A percentile compares a stretch with the other conserved stretches of the same genome.
Conservation (phyloP, 2,113 vertebrate species). For the Festucalex cinctus region DNA sequence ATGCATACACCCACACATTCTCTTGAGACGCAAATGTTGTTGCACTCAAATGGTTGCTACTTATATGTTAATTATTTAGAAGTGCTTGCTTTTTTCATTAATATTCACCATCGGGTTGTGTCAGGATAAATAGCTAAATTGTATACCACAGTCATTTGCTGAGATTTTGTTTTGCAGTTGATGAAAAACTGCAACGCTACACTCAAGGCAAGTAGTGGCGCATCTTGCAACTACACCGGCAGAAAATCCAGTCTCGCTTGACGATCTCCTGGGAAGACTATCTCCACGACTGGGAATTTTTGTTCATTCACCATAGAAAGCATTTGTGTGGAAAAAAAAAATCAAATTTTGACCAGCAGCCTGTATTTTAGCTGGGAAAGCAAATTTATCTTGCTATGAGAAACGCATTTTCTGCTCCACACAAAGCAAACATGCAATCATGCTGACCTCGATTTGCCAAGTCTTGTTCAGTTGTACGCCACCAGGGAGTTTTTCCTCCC, state of each 20-base stretch:
- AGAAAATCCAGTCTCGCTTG: background rate
- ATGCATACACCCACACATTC: background rate
- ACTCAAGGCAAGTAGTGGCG: background rate
- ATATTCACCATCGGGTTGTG: background rate
- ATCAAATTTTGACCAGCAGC: background rate
- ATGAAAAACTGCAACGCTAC: constrained; percentile 1
- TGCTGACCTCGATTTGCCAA: background rate
- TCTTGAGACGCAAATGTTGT: background rate
- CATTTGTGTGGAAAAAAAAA: background rate
- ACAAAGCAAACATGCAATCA: background rate
- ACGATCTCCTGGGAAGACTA: background rate
- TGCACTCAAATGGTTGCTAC: background rate
- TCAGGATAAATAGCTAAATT: constrained; percentile 5
- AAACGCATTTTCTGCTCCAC: constrained; percentile 11
- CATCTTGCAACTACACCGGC: background rate
- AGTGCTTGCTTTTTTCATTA: constrained; percentile 1
- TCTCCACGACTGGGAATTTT: background rate
- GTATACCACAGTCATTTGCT: constrained; percentile 10
- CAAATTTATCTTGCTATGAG: background rate
- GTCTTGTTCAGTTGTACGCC: background rate
- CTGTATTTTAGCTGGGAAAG: constrained; percentile 3
- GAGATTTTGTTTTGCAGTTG: background rate
- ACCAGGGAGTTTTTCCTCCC: background rate
- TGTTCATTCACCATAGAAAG: background rate
- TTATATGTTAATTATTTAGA: constrained; percentile 1